Base-by-base conservation (phyloP, 1,140 invertebrate species). In the Temnothorax nylanderi region DNA sequence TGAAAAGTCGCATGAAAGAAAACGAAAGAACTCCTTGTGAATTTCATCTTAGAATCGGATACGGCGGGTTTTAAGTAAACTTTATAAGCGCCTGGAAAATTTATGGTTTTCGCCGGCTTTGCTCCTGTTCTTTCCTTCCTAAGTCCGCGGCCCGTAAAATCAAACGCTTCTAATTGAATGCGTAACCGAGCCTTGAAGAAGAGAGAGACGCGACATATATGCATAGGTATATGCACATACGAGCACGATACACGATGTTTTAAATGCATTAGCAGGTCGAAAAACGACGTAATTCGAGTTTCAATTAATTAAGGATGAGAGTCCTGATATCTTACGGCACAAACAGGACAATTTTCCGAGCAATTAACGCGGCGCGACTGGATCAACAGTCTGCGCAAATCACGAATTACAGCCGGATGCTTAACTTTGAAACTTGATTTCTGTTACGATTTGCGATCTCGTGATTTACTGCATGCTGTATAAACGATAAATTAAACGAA, bases 261-360 rank as follows among this genome's bases (percentile, higher is more conserved):
- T 32, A 44, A 77, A 32, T 8, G 16, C 54, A 7, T 58, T 76
- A 58, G n/a, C 5, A 21, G 13, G 5, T 51, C 13, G 32, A 11
- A 78, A 65, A 5, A 49, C 7, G 47, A 49, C 44, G 32, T 65
- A 21, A 80, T 18, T 51, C 8, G 18, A 67, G 32, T 54, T 80
- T 37, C 16, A 65, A 67, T 78, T 65, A 80, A 67, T n/a, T 65
- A 34, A 78, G 58, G 18, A 26, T 54, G 18, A 49, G 11, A n/a
- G 49, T 78, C 41, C 32, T 51, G 58, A 65, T 49, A 64, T 34
- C 58, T 64, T 21, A 34, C 60, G 5, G 32, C 3, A n/a, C 44
- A 65, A 78, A 65, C 21, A 49, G 26, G 76, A 51, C 60, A 49
- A 64, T 78, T 78, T 65, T 78, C 60, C n/a, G 13, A 65, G 60